These are phyloP conservation scores for Eubasilissa regina DNA, from an alignment of 1,140 invertebrate species.

Conservation along the genomic window DNA sequence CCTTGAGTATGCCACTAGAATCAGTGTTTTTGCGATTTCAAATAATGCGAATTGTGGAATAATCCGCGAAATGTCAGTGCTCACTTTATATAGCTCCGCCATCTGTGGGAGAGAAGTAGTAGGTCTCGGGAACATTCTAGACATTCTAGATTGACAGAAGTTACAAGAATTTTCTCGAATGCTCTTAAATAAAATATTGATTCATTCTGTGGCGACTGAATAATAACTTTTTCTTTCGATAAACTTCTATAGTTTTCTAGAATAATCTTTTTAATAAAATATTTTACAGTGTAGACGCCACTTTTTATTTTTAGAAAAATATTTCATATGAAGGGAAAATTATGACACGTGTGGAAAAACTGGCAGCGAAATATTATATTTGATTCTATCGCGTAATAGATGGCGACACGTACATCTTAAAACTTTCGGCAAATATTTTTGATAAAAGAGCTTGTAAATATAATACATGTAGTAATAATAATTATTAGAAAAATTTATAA, in stretches of 20 bases:
- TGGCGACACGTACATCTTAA: not conserved
- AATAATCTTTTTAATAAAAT: no score
- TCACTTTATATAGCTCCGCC: not conserved
- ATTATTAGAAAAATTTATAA: no score
- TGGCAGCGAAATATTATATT: not conserved
- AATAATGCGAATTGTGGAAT: not conserved
- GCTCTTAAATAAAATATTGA: not conserved
- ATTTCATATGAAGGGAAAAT: not conserved
- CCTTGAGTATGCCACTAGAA: no score
- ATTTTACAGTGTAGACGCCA: no score
- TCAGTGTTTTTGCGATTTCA: no score
- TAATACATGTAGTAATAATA: no score
- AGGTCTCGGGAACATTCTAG: conserved; percentile 3
- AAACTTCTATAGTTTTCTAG: no score
- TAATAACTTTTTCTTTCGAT: not conserved
- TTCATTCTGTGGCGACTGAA: not conserved
- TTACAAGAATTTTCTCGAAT: conserved; percentile 22
- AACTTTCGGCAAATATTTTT: not conserved
- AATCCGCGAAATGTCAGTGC: not conserved
- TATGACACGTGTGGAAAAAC: not conserved
- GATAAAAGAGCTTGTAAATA: not conserved
- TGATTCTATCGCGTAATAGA: not conserved
- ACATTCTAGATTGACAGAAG: not conserved
- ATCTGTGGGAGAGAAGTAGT: conserved; percentile 1
- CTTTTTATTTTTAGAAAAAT: not conserved